Percentiles rank a stretch among this genome's conserved stretches.
Conservation (phyloP, 2,888 invertebrate genomes). For the Drosophila flavopinicola region DNA sequence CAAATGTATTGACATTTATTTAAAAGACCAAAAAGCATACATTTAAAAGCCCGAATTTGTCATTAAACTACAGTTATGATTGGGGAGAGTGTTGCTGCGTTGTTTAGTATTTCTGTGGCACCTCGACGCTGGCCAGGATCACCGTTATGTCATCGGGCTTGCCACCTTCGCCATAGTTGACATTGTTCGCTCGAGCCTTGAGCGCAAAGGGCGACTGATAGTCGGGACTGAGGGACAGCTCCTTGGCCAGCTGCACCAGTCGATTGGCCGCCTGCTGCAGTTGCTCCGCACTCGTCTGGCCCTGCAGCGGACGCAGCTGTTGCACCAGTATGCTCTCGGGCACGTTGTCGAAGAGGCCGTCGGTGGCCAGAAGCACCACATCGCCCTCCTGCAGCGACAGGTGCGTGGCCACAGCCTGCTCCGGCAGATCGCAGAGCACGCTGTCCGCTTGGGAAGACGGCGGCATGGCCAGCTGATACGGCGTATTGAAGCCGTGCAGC, state of each 20-base stretch:
- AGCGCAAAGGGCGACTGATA: conserved; percentile 58
- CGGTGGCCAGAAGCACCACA: conserved; percentile 96
- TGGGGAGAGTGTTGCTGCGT: too few species aligned
- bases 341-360: conserved; percentile 98
- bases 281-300: background rate
- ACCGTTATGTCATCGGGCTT: conserved; percentile 70
- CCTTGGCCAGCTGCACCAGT: conserved; percentile 46
- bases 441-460: conserved; percentile 92
- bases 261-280: conserved; percentile 48
- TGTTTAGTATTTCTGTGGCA: conserved; percentile 1
- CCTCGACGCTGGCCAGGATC: conserved; percentile 58
- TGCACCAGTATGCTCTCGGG: conserved; percentile 94
- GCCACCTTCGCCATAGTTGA: conserved; percentile 37
- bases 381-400: conserved; percentile 94
- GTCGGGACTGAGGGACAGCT: conserved; percentile 27
- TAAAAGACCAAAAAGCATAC: too few species aligned
- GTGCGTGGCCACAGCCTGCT: conserved; percentile 92
- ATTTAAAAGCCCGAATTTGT: too few species aligned
- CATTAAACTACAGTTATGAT: too few species aligned
- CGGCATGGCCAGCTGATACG: conserved; percentile 96
- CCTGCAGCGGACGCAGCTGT: conserved; percentile 88
- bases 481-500: conserved; percentile 98
- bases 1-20: too few species aligned
- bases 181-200: conserved; percentile 42
- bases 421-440: conserved; percentile 95